Evolutionary conservation across 2,113 vertebrate species (phyloP).

Genomic region (Maccullochella peelii): DNA sequence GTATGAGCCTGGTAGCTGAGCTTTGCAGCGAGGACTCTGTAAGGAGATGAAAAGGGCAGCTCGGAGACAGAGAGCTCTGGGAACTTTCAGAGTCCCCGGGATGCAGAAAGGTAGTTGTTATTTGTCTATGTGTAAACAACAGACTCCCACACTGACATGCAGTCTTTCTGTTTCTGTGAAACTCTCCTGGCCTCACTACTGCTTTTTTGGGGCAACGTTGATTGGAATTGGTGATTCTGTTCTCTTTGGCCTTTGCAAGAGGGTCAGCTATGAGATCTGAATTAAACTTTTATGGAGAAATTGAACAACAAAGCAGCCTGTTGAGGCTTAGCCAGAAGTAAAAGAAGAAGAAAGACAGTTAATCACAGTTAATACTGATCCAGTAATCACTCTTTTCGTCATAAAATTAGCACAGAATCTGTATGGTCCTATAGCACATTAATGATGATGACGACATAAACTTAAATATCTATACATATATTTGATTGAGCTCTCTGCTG

Average conservation of each 20-base stretch:
- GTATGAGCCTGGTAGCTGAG: constrained; percentile 54
- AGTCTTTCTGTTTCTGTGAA: constrained; percentile 9
- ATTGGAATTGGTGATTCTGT: constrained; percentile 5
- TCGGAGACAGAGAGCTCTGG: constrained; percentile 17
- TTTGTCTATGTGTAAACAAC: constrained; percentile 43
- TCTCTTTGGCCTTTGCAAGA: constrained; percentile 2
- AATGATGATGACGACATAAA: not conserved
- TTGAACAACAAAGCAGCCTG: not conserved
- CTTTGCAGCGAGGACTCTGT: constrained; percentile 10
- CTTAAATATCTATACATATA: not conserved
- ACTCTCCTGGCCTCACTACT: not conserved
- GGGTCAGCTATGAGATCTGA: constrained; percentile 2
- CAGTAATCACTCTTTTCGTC: not conserved
- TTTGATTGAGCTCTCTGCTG: not conserved
- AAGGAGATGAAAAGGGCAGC: constrained; percentile 48
- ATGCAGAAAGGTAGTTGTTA: constrained; percentile 35
- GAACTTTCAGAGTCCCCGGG: constrained; percentile 2
- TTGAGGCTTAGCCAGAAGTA: not conserved
- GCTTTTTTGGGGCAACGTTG: not conserved
- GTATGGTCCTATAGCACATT: not conserved
- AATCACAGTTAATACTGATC: not conserved
- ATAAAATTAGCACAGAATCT: not conserved
- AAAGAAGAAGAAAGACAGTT: constrained; percentile 12
- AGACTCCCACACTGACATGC: not conserved
- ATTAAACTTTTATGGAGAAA: constrained; percentile 5